phyloP scores from a whole-genome alignment of 2,888 invertebrate genomes.

The Cerastis rubricosa region DNA sequence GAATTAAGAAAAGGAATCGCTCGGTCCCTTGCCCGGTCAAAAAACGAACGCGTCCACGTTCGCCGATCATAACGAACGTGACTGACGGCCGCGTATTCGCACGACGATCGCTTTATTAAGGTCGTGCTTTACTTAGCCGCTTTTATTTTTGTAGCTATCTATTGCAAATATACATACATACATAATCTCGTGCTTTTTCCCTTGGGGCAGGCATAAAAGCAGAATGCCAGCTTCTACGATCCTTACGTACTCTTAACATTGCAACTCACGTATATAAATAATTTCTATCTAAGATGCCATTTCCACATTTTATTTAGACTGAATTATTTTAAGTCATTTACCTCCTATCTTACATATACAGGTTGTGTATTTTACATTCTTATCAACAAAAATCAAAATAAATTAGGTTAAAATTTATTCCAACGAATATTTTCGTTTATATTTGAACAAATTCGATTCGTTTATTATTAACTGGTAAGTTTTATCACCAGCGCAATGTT shows the following conservation, averaged over 20 bases:
- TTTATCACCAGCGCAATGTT: conserved; percentile 48
- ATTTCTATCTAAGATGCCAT: conserved; percentile 59
- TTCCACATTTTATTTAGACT: conserved; percentile 59
- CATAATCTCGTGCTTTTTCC: too few species aligned
- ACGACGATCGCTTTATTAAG: background rate
- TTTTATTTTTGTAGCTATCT: background rate
- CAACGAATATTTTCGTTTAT: conserved; percentile 47
- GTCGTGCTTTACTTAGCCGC: background rate
- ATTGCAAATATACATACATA: background rate
- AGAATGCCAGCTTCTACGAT: too few species aligned
- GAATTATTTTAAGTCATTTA: conserved; percentile 56
- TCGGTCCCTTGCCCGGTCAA: background rate
- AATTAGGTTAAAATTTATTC: conserved; percentile 18
- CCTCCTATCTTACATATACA: background rate
- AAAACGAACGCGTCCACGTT: background rate
- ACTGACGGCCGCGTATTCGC: background rate
- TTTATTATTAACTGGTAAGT: conserved; percentile 41
- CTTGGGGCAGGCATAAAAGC: too few species aligned
- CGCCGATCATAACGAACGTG: background rate
- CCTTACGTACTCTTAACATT: background rate
- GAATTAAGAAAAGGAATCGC: background rate
- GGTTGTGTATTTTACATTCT: conserved; percentile 5
- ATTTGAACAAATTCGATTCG: conserved; percentile 43
- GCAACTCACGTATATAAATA: background rate
- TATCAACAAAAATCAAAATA: conserved; percentile 1